Conservation (phyloP, 2,797 vertebrate genomes). For the Ibycter americanus region DNA sequence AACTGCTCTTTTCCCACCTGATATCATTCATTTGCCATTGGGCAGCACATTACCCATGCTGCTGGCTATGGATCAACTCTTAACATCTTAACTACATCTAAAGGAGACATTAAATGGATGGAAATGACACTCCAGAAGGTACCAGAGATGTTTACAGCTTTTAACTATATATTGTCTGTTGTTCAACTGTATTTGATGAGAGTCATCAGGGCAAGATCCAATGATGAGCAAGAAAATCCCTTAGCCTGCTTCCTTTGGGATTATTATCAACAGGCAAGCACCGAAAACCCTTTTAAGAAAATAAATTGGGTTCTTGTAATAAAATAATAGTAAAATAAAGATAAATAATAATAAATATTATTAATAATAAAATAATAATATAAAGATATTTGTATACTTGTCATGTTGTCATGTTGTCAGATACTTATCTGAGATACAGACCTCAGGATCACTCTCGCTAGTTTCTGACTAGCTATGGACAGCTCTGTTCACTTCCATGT, state of each 20-base stretch:
- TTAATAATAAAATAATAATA: background rate
- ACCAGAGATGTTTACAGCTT: background rate
- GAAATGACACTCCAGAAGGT: background rate
- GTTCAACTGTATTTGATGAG: rapidly evolving
- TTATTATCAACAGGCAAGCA: background rate
- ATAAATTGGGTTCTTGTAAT: background rate
- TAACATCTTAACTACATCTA: background rate
- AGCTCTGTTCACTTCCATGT: background rate
- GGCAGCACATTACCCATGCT: background rate
- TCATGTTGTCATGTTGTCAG: background rate
- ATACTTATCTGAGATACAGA: background rate
- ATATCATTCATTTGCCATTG: background rate
- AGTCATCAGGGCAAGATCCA: background rate
- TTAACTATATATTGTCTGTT: background rate
- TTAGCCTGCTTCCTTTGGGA: background rate
- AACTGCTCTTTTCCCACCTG: background rate
- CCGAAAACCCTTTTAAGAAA: background rate
- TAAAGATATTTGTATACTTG: background rate
- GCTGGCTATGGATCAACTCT: background rate
- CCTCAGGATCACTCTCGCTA: background rate
- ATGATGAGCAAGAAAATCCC: background rate
- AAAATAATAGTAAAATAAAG: background rate
- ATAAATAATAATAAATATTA: background rate
- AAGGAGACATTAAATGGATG: background rate
- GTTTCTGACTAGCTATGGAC: background rate